Conservation (phyloP, 2,113 vertebrate species). For the Lasiurus cinereus region DNA sequence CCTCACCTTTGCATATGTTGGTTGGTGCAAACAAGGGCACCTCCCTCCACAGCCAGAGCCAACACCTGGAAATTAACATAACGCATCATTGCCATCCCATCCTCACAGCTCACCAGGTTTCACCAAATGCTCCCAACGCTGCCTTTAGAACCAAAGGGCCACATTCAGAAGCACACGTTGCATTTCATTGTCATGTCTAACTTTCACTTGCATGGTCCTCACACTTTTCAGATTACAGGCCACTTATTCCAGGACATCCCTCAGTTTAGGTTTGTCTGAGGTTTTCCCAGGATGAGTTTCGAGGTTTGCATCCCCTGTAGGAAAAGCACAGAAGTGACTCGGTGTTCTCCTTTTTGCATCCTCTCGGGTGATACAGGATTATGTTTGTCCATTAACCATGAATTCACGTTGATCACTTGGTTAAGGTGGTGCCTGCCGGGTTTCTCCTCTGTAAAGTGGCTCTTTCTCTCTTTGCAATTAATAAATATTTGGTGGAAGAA, state of each 20-base stretch:
- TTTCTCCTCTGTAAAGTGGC: not conserved
- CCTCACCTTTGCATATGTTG: not conserved
- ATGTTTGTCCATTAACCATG: not conserved
- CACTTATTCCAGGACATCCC: not conserved
- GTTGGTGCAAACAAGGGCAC: not conserved
- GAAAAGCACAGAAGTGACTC: not conserved
- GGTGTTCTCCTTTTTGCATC: not conserved
- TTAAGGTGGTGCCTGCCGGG: not conserved
- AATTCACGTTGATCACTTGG: not conserved
- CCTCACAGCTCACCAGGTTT: not conserved
- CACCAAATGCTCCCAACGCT: not conserved
- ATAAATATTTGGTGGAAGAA: not conserved
- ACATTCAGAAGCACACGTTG: not conserved
- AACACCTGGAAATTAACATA: not conserved
- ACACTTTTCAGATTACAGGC: not conserved
- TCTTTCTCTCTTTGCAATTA: not conserved
- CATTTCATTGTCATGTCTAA: not conserved
- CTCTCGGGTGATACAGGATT: not conserved
- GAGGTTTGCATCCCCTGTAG: not conserved
- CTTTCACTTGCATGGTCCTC: not conserved
- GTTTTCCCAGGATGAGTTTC: not conserved
- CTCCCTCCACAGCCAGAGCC: not conserved
- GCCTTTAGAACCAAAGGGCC: not conserved
- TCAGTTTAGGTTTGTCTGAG: not conserved
- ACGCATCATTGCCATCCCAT: rapidly evolving